phyloP scores from a whole-genome alignment of 1,140 invertebrate species.

The Drosophila leontia region DNA sequence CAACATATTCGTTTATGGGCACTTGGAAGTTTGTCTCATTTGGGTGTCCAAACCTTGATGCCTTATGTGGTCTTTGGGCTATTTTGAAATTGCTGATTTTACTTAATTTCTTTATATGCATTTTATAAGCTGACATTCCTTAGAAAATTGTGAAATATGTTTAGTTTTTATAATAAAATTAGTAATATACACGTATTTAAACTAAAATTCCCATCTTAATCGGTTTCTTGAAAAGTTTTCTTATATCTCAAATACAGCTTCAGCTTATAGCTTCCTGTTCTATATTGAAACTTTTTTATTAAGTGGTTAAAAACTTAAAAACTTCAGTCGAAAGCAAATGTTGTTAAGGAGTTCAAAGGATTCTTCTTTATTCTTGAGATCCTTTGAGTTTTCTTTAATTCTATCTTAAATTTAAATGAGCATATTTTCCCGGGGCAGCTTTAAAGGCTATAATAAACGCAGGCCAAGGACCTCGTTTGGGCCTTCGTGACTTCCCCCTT shows the following conservation, averaged over 20 bases:
- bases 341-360: neutral
- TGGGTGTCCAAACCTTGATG: neutral
- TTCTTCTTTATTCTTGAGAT: neutral
- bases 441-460: neutral
- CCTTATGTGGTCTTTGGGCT: neutral
- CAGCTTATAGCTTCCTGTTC: neutral
- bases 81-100: neutral
- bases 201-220: too few relatives aligned
- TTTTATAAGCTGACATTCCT: neutral
- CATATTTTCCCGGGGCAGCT: neutral
- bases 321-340: neutral
- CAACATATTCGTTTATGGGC: neutral
- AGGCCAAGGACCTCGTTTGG: constrained; percentile 15
- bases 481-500: constrained; percentile 8
- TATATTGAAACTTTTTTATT: neutral
- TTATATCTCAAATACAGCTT: neutral
- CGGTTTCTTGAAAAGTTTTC: neutral
- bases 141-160: neutral
- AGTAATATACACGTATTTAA: neutral
- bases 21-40: neutral
- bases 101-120: too few relatives aligned
- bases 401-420: neutral
- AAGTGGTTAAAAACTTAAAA: constrained; percentile 3
- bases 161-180: neutral
- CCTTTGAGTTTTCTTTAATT: neutral